phyloP scores from a whole-genome alignment of 2,797 vertebrate genomes.

The Gobio occitaniae region DNA sequence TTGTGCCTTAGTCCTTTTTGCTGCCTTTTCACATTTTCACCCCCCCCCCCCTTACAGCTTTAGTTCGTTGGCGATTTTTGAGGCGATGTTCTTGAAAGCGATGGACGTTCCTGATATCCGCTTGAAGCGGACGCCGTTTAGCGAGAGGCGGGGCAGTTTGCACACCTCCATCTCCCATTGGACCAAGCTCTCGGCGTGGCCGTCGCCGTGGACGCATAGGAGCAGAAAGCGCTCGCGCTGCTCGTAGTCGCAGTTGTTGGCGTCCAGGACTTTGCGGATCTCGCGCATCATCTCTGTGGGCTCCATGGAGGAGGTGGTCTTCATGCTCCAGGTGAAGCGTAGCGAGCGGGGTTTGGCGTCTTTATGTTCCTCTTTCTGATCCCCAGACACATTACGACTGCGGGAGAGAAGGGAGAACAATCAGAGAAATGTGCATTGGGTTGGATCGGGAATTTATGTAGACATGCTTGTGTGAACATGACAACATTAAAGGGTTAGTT shows the following conservation, averaged over 20 bases:
- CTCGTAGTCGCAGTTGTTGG: conserved; percentile 91
- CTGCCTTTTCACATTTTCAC: conserved; percentile 58
- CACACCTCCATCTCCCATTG: conserved; percentile 95
- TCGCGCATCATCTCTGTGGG: conserved; percentile 90
- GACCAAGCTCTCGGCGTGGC: conserved; percentile 85
- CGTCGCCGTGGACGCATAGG: conserved; percentile 89
- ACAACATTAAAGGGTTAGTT: not conserved
- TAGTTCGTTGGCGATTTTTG: conserved; percentile 92
- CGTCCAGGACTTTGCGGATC: conserved; percentile 89
- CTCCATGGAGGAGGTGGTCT: conserved; percentile 91
- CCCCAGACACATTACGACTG: conserved; percentile 90
- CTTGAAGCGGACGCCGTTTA: conserved; percentile 91
- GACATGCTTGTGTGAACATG: not conserved
- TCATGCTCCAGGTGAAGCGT: conserved; percentile 93
- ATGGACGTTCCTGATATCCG: conserved; percentile 92
- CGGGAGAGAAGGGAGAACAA: not conserved
- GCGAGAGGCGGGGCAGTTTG: conserved; percentile 91
- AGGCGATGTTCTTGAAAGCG: conserved; percentile 93
- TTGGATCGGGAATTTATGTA: not conserved
- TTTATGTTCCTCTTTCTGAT: conserved; percentile 87
- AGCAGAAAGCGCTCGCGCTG: conserved; percentile 89
- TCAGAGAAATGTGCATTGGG: not conserved
- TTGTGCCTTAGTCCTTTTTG: conserved; percentile 57
- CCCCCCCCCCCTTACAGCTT: conserved; percentile 80
- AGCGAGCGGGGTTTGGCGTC: conserved; percentile 88